A percentile compares a stretch with the other conserved stretches of the same genome.
These are phyloP conservation scores for Octonoba sinensis DNA, from an alignment of 2,888 invertebrate species.

Conservation along the genomic window DNA sequence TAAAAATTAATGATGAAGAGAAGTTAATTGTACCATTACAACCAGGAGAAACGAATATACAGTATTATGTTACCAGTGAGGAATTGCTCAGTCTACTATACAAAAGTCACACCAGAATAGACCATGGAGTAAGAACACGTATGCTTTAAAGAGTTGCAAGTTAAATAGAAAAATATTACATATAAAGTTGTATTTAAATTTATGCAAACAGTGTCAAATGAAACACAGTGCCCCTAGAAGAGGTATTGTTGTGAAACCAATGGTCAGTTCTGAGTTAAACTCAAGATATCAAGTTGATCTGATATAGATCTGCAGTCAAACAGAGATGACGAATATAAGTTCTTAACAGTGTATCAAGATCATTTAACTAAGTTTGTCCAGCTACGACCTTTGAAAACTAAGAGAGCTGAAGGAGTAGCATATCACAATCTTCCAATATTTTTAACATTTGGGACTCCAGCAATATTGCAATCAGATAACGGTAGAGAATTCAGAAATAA, in stretches of 20 bases:
- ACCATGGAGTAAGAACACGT: not conserved
- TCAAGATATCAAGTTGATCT: slow-evolving; percentile 11
- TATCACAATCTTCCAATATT: too few species aligned
- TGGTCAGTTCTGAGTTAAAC: slow-evolving; percentile 20
- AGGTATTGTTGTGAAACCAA: slow-evolving; percentile 38
- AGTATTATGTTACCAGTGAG: not conserved
- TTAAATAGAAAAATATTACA: too few species aligned
- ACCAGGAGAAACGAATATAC: slow-evolving; percentile 3
- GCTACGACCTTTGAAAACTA: too few species aligned
- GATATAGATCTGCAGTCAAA: slow-evolving; percentile 11
- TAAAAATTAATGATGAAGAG: slow-evolving; percentile 7
- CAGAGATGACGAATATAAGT: slow-evolving; percentile 14
- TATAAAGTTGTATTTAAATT: too few species aligned
- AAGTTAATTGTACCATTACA: not conserved
- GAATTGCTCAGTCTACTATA: slow-evolving; percentile 5
- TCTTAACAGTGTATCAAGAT: too few species aligned
- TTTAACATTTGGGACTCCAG: too few species aligned
- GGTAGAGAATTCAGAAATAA: slow-evolving; percentile 22
- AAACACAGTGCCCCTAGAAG: too few species aligned
- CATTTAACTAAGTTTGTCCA: too few species aligned
- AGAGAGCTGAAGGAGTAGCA: too few species aligned
- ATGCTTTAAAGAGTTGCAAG: slow-evolving; percentile 4
- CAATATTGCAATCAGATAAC: slow-evolving; percentile 15
- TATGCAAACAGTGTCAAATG: too few species aligned
- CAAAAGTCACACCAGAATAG: slow-evolving; percentile 3